Conservation (phyloP, 2,113 vertebrate species). For the Promerops cafer region DNA sequence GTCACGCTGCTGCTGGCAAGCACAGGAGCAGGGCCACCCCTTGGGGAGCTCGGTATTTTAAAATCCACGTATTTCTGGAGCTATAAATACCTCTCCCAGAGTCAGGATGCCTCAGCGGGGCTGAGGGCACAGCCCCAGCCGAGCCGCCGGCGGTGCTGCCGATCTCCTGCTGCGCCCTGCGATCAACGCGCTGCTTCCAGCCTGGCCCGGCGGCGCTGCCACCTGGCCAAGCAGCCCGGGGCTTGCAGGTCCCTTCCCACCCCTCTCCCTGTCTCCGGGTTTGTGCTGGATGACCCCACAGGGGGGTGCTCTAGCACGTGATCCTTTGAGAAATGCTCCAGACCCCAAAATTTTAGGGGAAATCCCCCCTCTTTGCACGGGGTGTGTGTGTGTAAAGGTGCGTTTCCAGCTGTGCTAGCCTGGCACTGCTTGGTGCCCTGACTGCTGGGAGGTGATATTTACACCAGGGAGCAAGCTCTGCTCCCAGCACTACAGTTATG, state of each 20-base stretch:
- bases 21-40: background rate
- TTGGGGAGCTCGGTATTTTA: background rate
- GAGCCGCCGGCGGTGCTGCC: background rate
- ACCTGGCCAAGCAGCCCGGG: rapidly evolving
- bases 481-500: rapidly evolving
- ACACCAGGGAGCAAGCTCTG: background rate
- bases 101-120: background rate
- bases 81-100: background rate
- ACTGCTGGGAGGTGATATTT: background rate
- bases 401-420: rapidly evolving
- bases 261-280: rapidly evolving
- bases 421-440: rapidly evolving
- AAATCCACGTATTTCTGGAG: background rate
- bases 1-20: background rate
- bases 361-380: rapidly evolving
- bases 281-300: rapidly evolving
- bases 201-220: too few species aligned
- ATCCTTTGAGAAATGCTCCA: background rate
- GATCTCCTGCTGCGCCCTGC: rapidly evolving
- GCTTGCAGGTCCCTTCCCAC: background rate
- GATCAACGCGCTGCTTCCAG: rapidly evolving
- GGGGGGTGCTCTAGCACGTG: rapidly evolving
- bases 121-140: rapidly evolving
- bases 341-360: background rate
- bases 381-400: background rate